Base-by-base conservation (phyloP, 2,797 vertebrate species). In the Lemur catta region DNA sequence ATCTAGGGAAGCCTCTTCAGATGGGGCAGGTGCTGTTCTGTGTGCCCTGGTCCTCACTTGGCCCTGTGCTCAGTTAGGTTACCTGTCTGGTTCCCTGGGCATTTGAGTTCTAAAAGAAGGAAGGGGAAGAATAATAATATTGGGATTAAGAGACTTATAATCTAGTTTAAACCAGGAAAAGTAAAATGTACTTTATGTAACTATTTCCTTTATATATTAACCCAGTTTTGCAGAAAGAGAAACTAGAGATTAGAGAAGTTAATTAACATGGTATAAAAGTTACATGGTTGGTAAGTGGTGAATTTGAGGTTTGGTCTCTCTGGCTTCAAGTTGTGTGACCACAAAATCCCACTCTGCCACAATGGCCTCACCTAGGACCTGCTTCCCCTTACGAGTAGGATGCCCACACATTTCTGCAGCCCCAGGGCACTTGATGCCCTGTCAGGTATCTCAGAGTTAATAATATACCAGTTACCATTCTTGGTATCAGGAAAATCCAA, bases 51-150 rank as follows among this genome's bases (percentile, higher is more conserved):
- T n/a, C n/a, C 26, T 48, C 26, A 41, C 14, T 22, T 12, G 69
- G 48, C 18, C 46, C 61, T 12, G 38, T 2, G 24, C 2, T 50
- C 46, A 50, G 4, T 35, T 26, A 63, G 26, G 46, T 28, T 84
- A 43, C 65, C 14, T 93, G 20, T 28, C 50, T 57, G 50, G 38
- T 72, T 6, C 4, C 43, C 26, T 76, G 72, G 74, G 26, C 14
- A 48, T 84, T 43, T 43, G 69, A 85, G 20, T 72, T 94, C 86
- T 72, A 67, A 93, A 78, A 84, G 81, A 89, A 75, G 43, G 38
- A 87, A 22, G 24, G 22, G 46, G 20, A 67, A 90, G 50, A 84
- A 80, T 92, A 88, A 75, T 50, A 81, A 48, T 52, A 52, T 7
- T 22, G 43, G 8, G 10, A 5, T 92, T 88, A 52, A 65, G 93